Evolutionary conservation across 2,797 vertebrate genomes (phyloP), one percentile per base, ranked within the genome.

Genomic region (Melanotaenia parkinsoni): DNA sequence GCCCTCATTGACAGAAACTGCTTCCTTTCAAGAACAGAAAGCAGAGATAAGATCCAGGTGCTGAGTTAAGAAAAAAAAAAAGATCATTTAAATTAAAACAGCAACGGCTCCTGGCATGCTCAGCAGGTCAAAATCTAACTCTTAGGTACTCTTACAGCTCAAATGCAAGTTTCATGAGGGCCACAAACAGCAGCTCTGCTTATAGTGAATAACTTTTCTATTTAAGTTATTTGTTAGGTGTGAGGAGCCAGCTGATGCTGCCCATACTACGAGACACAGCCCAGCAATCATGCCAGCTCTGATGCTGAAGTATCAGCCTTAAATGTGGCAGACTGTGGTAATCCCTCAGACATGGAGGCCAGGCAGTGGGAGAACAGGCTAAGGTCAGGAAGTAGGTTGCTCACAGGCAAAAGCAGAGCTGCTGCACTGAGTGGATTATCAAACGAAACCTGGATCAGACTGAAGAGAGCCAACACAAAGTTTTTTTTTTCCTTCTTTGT

Each of bases 381-480:
- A 88, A 83, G 83, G 80, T 87, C 74, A 71, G 81, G 89, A 87
- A 91, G 83, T 86, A 91, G 89, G 89, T 83, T 92, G 88, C 86
- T 82, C 77, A 78, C 82, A 82, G 81, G 75, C 83, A 77, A 90
- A 89, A 82, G 85, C 67, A 62, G 64, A 88, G 79, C 81, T 80
- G 78, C 82, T 76, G 70, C 53, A 62, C 81, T 87, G 83, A 90
- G 86, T 81, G 90, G 92, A 90, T 92, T 92, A 92, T 72, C 45
- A 61, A 70, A 72, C 82, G 79, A 72, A 70, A 81, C 79, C 81
- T 58, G 77, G 81, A 82, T 88, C 82, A 84, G 76, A 77, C 72
- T 2, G 75, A 80, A 74, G 68, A 77, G 72, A 77, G 50, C 70
- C 35, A 22, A 67, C 70, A 83, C 72, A 67, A 71, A 78, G 18